Base-by-base conservation (phyloP, 2,888 invertebrate genomes). In the Crematogaster levior region DNA sequence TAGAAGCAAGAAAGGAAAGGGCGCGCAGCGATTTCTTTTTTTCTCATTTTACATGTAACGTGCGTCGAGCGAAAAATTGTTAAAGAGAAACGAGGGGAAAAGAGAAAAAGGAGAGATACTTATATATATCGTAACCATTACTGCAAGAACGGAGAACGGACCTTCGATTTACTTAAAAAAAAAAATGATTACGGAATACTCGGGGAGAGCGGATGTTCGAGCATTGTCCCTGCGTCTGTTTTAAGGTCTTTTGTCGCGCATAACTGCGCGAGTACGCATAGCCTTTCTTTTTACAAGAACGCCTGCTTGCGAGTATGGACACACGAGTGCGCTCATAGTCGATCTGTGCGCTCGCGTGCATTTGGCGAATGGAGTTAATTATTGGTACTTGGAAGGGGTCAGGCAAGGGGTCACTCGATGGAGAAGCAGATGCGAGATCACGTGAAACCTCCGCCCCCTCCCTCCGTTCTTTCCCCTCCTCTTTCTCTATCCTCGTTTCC, bases 301-400 rank as follows among this genome's bases (percentile, higher is more conserved):
- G 84, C 85, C 60, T 81, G 37, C 21, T 60, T 12, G 60, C 77
- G 86, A 27, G 34, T 87, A 88, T 87, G 86, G 87, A 24, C 90
- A 89, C 85, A 85, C 85, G 88, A 91, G 83, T 83, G 56, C 27
- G 63, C 72, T 86, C 73, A 58, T 72, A 56, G 24, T 56, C 77
- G 77, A 12, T 83, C 75, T 80, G 83, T 73, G 66, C 80, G 68
- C 84, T 84, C 83, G 90, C 83, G 88, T 84, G 90, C 89, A 85
- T 90, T 88, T 88, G 88, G 90, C 89, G 89, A 91, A 90, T 87
- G 84, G 90, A 91, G 93, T 92, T 93, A 93, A 93, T 93, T 93
- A 92, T 93, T 93, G 91, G 93, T 93, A 93, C 92, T 93, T 93
- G 92, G 90, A 86, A 88, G 89, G 92, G 93, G 93, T 93, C 93